phyloP scores from a whole-genome alignment of 92 coral and sea anemone genomes.

The Zoanthus gigantus region DNA sequence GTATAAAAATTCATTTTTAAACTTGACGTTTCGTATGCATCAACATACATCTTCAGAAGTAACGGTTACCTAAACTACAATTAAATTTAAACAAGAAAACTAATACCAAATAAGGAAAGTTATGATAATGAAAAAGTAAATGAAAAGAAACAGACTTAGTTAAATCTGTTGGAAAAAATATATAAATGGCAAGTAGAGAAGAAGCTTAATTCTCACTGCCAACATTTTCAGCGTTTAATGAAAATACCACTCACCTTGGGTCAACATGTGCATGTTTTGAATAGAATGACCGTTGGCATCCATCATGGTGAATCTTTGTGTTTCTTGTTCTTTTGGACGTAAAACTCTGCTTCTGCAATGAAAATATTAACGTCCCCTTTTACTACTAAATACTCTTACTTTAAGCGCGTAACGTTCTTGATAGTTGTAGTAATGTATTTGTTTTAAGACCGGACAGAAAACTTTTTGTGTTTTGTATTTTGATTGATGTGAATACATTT shows the following conservation, averaged over 20 bases:
- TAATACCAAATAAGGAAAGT: too few species aligned
- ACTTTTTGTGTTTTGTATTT: too few species aligned
- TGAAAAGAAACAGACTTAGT: too few species aligned
- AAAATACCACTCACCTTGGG: constrained; percentile 71
- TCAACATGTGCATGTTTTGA: constrained; percentile 84
- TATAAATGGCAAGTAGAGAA: too few species aligned
- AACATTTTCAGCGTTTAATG: constrained; percentile 6
- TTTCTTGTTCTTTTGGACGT: constrained; percentile 68
- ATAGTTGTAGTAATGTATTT: too few species aligned
- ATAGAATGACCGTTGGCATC: constrained; percentile 86
- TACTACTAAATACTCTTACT: not conserved
- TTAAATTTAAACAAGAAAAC: too few species aligned
- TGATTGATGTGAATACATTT: too few species aligned
- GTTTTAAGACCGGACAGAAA: too few species aligned
- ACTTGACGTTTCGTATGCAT: too few species aligned
- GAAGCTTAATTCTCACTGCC: not conserved
- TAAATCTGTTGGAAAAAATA: too few species aligned
- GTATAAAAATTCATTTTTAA: not conserved
- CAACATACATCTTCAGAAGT: too few species aligned
- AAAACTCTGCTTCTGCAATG: constrained; percentile 59
- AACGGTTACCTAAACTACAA: too few species aligned
- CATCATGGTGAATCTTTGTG: constrained; percentile 84
- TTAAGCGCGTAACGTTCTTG: not conserved
- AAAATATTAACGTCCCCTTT: not conserved
- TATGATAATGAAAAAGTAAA: not conserved